A percentile compares a stretch with the other conserved stretches of the same genome.
phyloP scores from a whole-genome alignment of 2,113 vertebrate genomes.

The Pygoscelis antarcticus region DNA sequence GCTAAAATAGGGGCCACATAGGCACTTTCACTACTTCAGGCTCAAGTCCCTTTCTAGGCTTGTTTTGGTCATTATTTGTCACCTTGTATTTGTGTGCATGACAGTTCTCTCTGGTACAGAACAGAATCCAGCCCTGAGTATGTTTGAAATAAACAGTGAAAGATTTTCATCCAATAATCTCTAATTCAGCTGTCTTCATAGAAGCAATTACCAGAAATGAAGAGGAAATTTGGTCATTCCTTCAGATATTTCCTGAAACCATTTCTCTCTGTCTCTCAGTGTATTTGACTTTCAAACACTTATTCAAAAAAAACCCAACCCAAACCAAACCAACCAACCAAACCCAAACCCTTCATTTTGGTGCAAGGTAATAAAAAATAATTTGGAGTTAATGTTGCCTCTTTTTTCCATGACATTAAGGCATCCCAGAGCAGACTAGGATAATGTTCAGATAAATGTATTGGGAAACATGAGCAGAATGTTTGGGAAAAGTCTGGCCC shows the following conservation, averaged over 20 bases:
- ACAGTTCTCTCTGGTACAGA: background rate
- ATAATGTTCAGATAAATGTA: background rate
- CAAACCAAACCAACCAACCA: background rate
- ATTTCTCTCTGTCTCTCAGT: background rate
- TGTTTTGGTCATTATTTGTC: background rate
- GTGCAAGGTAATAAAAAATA: background rate
- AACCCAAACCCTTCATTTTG: background rate
- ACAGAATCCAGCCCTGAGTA: background rate
- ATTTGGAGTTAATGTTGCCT: background rate
- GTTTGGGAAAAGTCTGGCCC: background rate
- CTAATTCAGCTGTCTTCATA: background rate
- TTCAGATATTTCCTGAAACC: background rate
- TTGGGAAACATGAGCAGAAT: background rate
- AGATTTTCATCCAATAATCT: background rate
- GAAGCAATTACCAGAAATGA: constrained; percentile 13
- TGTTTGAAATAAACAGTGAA: background rate
- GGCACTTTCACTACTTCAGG: background rate
- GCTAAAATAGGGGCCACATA: background rate
- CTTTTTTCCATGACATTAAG: background rate
- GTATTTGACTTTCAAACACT: background rate
- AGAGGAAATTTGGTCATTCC: constrained; percentile 10
- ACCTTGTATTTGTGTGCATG: background rate
- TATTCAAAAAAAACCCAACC: background rate
- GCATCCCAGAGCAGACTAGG: background rate
- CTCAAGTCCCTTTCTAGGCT: background rate